phyloP scores from a whole-genome alignment of 1,140 invertebrate species.

The Pogonomyrmex barbatus region DNA sequence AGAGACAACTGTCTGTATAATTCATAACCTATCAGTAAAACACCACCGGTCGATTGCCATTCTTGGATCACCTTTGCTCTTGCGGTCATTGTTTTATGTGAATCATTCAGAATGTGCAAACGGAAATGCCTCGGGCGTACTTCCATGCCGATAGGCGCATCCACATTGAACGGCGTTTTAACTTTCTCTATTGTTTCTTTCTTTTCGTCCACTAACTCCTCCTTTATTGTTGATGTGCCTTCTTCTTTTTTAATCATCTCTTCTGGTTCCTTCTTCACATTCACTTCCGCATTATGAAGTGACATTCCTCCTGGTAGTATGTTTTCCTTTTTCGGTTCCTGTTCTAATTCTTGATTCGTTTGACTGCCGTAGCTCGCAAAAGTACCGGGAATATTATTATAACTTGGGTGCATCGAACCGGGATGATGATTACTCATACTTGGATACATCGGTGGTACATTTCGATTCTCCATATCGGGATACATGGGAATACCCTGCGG shows the following conservation, averaged over 20 bases:
- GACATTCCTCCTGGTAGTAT: constrained; percentile 12
- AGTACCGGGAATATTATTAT: constrained; percentile 69
- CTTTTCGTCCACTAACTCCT: constrained; percentile 85
- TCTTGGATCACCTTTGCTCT: constrained; percentile 92
- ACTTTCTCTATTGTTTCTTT: constrained; percentile 78
- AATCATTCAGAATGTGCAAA: constrained; percentile 96
- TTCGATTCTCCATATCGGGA: constrained; percentile 74
- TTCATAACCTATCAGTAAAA: constrained; percentile 99
- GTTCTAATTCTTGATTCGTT: constrained; percentile 44
- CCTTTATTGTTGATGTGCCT: constrained; percentile 78
- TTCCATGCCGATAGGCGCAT: constrained; percentile 80
- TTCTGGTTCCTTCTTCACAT: constrained; percentile 78
- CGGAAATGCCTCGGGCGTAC: constrained; percentile 92
- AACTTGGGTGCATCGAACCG: constrained; percentile 71
- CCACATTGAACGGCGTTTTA: constrained; percentile 82
- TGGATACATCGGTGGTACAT: constrained; percentile 68
- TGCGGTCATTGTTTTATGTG: constrained; percentile 95
- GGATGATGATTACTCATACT: constrained; percentile 67
- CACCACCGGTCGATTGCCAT: constrained; percentile 96
- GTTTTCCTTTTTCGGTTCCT: constrained; percentile 76
- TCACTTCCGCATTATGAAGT: constrained; percentile 59
- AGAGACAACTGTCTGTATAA: constrained; percentile 95
- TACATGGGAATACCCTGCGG: constrained; percentile 68
- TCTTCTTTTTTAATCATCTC: constrained; percentile 78
- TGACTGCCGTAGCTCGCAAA: constrained; percentile 65